A percentile compares a stretch with the other conserved stretches of the same genome.
phyloP scores from a whole-genome alignment of 2,113 vertebrate species.

The Seriola rivoliana region DNA sequence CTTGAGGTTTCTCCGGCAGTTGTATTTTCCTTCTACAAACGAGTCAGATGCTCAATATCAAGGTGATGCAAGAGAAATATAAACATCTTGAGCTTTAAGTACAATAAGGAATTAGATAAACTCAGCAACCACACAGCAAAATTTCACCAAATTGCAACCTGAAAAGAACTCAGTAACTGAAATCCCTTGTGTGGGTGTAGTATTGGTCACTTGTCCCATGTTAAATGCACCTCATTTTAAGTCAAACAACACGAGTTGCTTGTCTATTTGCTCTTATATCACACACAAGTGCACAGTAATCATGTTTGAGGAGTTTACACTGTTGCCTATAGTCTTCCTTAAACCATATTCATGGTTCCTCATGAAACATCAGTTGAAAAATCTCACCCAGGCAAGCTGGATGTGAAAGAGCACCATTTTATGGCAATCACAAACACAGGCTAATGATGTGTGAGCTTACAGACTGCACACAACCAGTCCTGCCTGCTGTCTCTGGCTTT shows the following conservation, averaged over 20 bases:
- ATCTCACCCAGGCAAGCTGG: neutral
- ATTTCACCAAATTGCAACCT: neutral
- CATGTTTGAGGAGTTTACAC: too few species aligned
- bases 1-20: neutral
- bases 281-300: too few species aligned
- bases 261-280: too few species aligned
- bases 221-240: neutral
- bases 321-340: too few species aligned
- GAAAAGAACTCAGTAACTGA: neutral
- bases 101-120: neutral
- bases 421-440: too few species aligned
- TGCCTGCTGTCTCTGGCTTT: neutral
- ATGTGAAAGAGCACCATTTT: too few species aligned
- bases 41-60: neutral
- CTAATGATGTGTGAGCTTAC: neutral
- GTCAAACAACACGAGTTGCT: too few species aligned
- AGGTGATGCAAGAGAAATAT: neutral
- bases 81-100: neutral
- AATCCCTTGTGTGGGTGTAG: neutral
- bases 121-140: neutral
- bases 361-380: neutral
- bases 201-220: neutral
- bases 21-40: neutral
- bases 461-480: neutral
- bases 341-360: neutral